Evolutionary conservation across 2,888 invertebrate species (phyloP).

Genomic region (Sycophila texana): DNA sequence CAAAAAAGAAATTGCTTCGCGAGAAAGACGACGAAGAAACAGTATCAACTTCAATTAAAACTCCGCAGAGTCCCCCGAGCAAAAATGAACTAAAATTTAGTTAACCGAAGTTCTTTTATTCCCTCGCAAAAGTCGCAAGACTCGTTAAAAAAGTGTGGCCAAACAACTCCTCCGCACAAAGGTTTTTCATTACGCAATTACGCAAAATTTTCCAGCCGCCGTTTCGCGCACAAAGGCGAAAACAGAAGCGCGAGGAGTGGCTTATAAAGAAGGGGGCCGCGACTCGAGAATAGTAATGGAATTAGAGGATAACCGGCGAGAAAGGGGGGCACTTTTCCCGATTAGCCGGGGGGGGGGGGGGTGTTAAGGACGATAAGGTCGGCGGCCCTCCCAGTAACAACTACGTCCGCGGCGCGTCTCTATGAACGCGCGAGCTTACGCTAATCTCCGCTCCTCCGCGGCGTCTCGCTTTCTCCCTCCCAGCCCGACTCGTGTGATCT

Average conservation of each 20-base stretch:
- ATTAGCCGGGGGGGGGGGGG: conserved; percentile 50
- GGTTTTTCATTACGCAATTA: neutral
- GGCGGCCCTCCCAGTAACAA: neutral
- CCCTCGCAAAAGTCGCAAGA: neutral
- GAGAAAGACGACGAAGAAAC: neutral
- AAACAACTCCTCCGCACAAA: neutral
- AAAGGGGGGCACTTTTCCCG: conserved; percentile 56
- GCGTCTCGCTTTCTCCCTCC: neutral
- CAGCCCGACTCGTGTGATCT: neutral
- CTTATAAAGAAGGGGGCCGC: neutral
- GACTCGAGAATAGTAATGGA: conserved; percentile 53
- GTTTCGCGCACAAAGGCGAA: neutral
- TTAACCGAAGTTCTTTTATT: neutral
- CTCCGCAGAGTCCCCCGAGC: neutral
- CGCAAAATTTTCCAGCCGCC: conserved; percentile 4
- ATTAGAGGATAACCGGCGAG: conserved; percentile 58
- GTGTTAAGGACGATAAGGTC: conserved; percentile 26
- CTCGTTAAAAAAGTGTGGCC: neutral
- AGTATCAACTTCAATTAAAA: neutral
- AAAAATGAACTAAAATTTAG: neutral
- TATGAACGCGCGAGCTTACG: conserved; percentile 54
- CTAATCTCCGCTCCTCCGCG: conserved; percentile 42
- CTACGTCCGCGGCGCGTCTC: conserved; percentile 5
- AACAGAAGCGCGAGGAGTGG: neutral
- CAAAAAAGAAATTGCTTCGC: too few relatives aligned